Percentiles rank a stretch among this genome's conserved stretches.
Evolutionary conservation across 1,140 invertebrate species (phyloP).

Genomic region (Drosophila hydei): DNA sequence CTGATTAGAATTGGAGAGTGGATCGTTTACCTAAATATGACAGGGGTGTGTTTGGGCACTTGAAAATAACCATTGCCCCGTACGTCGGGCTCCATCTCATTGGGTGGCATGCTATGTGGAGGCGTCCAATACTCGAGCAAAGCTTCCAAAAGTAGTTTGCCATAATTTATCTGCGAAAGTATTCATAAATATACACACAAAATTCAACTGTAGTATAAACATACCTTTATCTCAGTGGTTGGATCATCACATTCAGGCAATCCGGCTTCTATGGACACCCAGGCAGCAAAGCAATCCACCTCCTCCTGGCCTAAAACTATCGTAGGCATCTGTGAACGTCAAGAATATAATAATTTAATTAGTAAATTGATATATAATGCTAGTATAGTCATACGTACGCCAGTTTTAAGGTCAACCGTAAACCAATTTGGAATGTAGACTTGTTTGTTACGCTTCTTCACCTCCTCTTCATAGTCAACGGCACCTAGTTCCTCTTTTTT

Average conservation of each 20-base stretch:
- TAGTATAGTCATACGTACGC: constrained; percentile 86
- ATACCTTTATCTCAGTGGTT: constrained; percentile 91
- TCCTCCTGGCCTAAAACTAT: constrained; percentile 99
- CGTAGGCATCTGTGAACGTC: constrained; percentile 92
- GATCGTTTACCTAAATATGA: constrained; percentile 93
- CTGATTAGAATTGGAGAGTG: not conserved
- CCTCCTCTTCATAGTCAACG: constrained; percentile 97
- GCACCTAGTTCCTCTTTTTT: constrained; percentile 96
- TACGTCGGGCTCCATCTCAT: constrained; percentile 87
- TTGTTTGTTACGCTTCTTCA: constrained; percentile 96
- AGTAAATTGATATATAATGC: not conserved
- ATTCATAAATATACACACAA: not conserved
- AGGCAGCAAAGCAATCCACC: constrained; percentile 98
- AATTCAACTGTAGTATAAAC: not conserved
- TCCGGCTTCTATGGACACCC: constrained; percentile 98
- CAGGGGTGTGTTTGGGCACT: constrained; percentile 97
- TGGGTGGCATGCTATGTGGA: constrained; percentile 86
- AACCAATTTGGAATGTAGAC: constrained; percentile 99
- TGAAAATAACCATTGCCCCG: constrained; percentile 94
- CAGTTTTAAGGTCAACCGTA: constrained; percentile 99
- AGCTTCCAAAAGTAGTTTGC: constrained; percentile 96
- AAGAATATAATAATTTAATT: not conserved
- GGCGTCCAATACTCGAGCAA: constrained; percentile 97
- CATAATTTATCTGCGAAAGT: constrained; percentile 94
- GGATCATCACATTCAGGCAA: constrained; percentile 87